Evolutionary conservation across 2,888 invertebrate genomes (phyloP), one percentile per base, ranked within the genome.

Genomic region (Hypercompe scribonia): DNA sequence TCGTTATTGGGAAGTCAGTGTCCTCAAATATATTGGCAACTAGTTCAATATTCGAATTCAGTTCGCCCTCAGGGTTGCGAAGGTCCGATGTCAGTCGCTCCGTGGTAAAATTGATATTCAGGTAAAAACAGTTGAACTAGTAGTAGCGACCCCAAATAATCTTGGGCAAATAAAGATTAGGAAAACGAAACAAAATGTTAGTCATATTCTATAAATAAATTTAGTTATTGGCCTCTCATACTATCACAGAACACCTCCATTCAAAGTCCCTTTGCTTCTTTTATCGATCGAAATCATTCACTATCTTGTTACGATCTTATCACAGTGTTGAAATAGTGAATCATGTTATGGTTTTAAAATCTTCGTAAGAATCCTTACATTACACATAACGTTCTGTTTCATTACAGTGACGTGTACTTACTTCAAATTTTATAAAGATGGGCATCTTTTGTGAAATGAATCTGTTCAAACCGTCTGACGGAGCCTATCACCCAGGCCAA

Each of bases 381-480:
- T n/a, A 36, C 36, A 36, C n/a, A n/a, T 42, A 66, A 31, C 21
- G 42, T 66, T 28, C 31, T 66, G 42, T 65, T 65, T 28, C 42
- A 31, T 66, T 42, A 3, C 31, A 66, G 65, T 66, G 42, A 8
- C 28, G 28, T 15, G 42, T 11, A 31, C 3, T 65, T 24, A n/a
- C 34, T 36, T 54, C 21, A 39, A 61, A n/a, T 0, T 64, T 39
- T 33, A 24, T 34, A n/a, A 74, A 76, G 54, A 88, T 88, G 87
- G 87, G 87, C 39, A 82, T 88, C 11, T 70, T 78, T 76, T 87
- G 87, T 77, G 81, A 86, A 81, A 85, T 88, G 15, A 84, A 84
- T 70, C 74, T 89, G 31, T 79, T 72, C 24, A 87, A 88, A 73
- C 85, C 87, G 11, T 63, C 73, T 2, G 79, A 84, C 50, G 87